Percentiles rank a stretch among this genome's conserved stretches.
Evolutionary conservation across 2,797 vertebrate species (phyloP).

Genomic region (Protosalanx chinensis): DNA sequence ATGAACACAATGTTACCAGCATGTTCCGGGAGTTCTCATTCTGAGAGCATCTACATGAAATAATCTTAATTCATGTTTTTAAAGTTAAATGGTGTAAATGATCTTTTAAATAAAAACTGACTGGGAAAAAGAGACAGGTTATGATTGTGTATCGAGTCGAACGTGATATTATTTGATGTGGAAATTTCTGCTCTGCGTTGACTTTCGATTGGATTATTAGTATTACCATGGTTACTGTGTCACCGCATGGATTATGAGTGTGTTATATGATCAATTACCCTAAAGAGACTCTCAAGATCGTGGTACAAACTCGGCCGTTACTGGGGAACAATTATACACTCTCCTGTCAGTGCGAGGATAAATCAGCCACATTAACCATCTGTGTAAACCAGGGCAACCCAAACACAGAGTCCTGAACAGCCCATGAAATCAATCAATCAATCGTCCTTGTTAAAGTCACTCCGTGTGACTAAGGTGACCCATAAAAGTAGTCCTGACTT

Average conservation of each 20-base stretch:
- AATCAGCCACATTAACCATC: conserved; percentile 28
- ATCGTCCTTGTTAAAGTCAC: conserved; percentile 47
- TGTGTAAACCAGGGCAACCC: conserved; percentile 17
- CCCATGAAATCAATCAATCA: conserved; percentile 51
- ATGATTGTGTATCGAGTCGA: not conserved
- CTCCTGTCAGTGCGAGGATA: conserved; percentile 20
- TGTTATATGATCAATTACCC: conserved; percentile 1
- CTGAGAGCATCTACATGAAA: not conserved
- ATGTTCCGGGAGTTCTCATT: not conserved
- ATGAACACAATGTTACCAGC: conserved; percentile 15
- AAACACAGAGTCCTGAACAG: conserved; percentile 18
- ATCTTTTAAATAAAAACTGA: not conserved
- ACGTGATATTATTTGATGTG: not conserved
- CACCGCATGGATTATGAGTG: not conserved
- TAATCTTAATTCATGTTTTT: not conserved
- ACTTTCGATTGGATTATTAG: not conserved
- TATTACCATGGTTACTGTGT: not conserved
- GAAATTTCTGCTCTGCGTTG: not conserved
- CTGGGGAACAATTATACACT: conserved; percentile 23
- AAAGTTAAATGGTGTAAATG: not conserved
- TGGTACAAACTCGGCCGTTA: conserved; percentile 7
- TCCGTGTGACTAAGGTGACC: conserved; percentile 48
- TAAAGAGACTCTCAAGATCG: not conserved
- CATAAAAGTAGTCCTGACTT: conserved; percentile 66
- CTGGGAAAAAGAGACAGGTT: not conserved